Percentiles rank a stretch among this genome's conserved stretches.
phyloP scores from a whole-genome alignment of 2,888 invertebrate genomes.

The Oscheius sp. region DNA sequence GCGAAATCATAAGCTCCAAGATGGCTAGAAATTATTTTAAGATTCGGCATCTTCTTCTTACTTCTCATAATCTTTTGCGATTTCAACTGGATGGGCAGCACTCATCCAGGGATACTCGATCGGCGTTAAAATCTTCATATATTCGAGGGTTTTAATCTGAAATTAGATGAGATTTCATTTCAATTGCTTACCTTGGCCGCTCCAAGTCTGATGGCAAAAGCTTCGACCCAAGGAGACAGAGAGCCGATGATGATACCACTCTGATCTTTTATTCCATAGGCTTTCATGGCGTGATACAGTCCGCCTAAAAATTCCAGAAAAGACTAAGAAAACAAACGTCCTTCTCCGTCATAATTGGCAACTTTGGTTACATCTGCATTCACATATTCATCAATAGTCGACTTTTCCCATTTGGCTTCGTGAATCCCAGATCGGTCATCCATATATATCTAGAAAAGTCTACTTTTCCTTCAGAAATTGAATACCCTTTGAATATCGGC shows the following conservation, averaged over 20 bases:
- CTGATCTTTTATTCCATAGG: slow-evolving; percentile 19
- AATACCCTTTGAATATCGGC: neutral
- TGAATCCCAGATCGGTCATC: slow-evolving; percentile 21
- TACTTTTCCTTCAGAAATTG: too few relatives aligned
- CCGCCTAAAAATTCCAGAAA: slow-evolving; percentile 12
- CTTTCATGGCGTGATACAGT: slow-evolving; percentile 35
- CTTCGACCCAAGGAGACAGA: slow-evolving; percentile 46
- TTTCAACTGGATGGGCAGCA: slow-evolving; percentile 8
- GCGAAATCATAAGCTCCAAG: slow-evolving; percentile 31
- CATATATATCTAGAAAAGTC: slow-evolving; percentile 19
- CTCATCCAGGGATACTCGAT: neutral
- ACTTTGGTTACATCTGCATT: neutral
- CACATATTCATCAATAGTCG: neutral
- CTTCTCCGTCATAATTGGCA: slow-evolving; percentile 15
- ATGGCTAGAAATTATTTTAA: neutral
- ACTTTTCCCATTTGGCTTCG: neutral
- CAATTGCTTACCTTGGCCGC: neutral
- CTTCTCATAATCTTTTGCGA: neutral
- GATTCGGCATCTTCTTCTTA: too few relatives aligned
- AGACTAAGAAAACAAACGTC: neutral
- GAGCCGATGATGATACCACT: slow-evolving; percentile 41
- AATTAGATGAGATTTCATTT: too few relatives aligned
- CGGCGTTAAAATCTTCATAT: slow-evolving; percentile 1
- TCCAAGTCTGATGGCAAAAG: slow-evolving; percentile 32
- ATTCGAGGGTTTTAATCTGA: slow-evolving; percentile 15